Conservation (phyloP, 2,113 vertebrate genomes). For the Bos javanicus region DNA sequence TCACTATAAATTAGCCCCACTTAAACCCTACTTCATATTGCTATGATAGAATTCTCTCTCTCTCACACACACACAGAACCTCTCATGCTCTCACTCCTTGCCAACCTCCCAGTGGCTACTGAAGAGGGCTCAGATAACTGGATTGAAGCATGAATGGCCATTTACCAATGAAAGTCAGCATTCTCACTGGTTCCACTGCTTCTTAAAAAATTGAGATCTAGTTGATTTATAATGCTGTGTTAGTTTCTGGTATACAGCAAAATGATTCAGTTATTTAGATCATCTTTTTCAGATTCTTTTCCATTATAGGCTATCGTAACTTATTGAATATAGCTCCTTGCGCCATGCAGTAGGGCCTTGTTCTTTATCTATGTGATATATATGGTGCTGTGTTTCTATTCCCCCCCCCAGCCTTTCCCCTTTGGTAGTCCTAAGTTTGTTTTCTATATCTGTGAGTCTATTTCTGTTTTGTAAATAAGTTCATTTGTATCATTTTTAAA, state of each 20-base stretch:
- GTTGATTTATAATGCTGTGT: not conserved
- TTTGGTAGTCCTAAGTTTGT: not conserved
- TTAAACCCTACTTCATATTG: not conserved
- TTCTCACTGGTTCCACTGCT: not conserved
- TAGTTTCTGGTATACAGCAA: not conserved
- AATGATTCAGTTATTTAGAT: not conserved
- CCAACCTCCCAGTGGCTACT: not conserved
- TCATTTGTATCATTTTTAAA: not conserved
- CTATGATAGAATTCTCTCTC: not conserved
- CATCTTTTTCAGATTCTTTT: not conserved
- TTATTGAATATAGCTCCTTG: not conserved
- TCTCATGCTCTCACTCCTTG: not conserved
- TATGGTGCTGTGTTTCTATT: not conserved
- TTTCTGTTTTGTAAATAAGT: not conserved
- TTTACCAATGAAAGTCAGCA: not conserved
- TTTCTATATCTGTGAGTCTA: not conserved
- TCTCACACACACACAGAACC: not conserved
- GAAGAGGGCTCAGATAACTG: not conserved
- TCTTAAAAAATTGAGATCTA: not conserved
- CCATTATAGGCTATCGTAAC: not conserved
- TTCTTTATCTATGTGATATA: not conserved
- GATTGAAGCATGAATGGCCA: not conserved
- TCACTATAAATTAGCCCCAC: not conserved
- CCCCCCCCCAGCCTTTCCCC: not conserved
- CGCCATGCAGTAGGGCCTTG: not conserved